Evolutionary conservation across 2,888 invertebrate genomes (phyloP), one percentile per base, ranked within the genome.

Genomic region (Bugula neritina): DNA sequence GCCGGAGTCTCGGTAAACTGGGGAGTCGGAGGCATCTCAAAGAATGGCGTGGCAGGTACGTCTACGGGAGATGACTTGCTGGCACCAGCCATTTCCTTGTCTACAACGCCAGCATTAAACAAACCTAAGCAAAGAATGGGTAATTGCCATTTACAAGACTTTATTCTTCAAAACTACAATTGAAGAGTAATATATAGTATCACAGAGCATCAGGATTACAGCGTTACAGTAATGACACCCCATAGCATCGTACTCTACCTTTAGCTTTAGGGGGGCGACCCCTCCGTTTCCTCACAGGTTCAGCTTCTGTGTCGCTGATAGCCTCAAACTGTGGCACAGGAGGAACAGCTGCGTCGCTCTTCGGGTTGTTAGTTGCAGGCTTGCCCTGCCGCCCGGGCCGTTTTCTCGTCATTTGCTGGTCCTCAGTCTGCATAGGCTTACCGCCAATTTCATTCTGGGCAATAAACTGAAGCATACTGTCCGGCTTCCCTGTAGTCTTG

Each of bases 381-480:
- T 43, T 43, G 10, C 3, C 43, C 3, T 5, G 43, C 3, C 43
- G 43, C 10, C 43, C 43, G 5, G 43, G 43, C 43, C 43, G 5
- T 17, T 43, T 43, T 17, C 17, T 43, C 5, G 43, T 17, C 5
- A 17, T 5, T 43, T 5, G 43, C 43, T 43, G 31, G 10, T 63
- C 63, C 31, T 25, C 17, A 13, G 25, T 31, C 57, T 57, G 57
- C 31, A 25, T 63, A 34, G 13, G 21, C 5, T 27, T 34, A 13
- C 25, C 10, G 10, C 63, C 63, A 29, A 63, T 63, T 34, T 63
- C 63, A 34, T 63, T 63, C 25, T 63, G 13, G 17, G 63, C 63
- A 13, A 63, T 63, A 34, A 63, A 63, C n/a, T 63, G 63, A 10
- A 63, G 21, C 63, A 63, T 63, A 31, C 63, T 63, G 5, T 63